Conservation (phyloP, 1,140 invertebrate species). For the Drosophila guanche region DNA sequence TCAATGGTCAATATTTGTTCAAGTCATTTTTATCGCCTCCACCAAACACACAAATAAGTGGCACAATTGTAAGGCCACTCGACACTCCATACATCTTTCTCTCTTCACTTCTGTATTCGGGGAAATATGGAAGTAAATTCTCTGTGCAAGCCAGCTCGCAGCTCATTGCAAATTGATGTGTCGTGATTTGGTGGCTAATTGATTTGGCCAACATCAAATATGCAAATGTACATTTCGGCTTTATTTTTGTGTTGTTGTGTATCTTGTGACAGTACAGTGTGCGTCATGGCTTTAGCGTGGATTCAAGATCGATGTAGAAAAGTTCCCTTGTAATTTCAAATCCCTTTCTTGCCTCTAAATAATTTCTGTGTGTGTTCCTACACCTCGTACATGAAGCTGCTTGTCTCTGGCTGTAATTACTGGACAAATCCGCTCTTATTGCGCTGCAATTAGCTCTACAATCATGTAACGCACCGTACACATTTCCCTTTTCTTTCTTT, state of each 20-base stretch:
- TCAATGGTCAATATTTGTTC: slow-evolving; percentile 59
- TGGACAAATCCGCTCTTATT: too few species aligned
- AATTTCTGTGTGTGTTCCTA: too few species aligned
- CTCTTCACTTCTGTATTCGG: too few species aligned
- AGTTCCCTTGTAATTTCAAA: too few species aligned
- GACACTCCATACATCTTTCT: not conserved
- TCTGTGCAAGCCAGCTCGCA: too few species aligned
- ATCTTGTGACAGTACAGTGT: slow-evolving; percentile 6
- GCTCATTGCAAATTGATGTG: slow-evolving; percentile 73
- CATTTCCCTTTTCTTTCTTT: not conserved
- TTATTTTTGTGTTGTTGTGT: slow-evolving; percentile 16
- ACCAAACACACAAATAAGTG: slow-evolving; percentile 64
- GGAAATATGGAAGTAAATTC: too few species aligned
- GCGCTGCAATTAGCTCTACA: too few species aligned
- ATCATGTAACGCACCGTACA: not conserved
- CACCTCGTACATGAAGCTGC: too few species aligned
- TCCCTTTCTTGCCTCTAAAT: too few species aligned
- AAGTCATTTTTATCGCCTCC: slow-evolving; percentile 53
- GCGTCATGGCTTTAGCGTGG: too few species aligned
- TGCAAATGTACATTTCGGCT: slow-evolving; percentile 34
- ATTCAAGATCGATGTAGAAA: too few species aligned
- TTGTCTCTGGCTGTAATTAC: too few species aligned
- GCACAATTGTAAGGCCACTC: slow-evolving; percentile 63
- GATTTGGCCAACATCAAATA: slow-evolving; percentile 56
- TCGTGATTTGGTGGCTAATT: slow-evolving; percentile 76